These are phyloP conservation scores for Charaxes varanes DNA, from an alignment of 1,140 invertebrate genomes.

Conservation along the genomic window DNA sequence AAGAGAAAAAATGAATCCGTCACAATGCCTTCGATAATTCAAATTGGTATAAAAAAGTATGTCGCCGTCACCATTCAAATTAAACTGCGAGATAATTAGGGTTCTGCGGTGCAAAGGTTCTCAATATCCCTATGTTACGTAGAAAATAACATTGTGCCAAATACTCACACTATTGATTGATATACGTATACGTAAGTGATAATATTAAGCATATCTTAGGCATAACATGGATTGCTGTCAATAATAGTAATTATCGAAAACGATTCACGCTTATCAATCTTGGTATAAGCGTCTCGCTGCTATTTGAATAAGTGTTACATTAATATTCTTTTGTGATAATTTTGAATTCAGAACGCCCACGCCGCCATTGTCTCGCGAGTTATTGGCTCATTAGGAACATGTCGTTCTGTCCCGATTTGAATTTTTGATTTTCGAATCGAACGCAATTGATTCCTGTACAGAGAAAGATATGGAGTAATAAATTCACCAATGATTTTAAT, in stretches of 20 bases:
- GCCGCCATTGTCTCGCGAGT: slow-evolving; percentile 63
- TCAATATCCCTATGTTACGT: no score
- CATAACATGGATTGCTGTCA: no score
- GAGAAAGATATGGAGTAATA: slow-evolving; percentile 10
- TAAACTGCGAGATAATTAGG: slow-evolving; percentile 50
- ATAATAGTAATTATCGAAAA: no score
- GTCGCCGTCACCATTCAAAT: slow-evolving; percentile 56
- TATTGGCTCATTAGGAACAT: slow-evolving; percentile 66
- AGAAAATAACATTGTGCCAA: no score
- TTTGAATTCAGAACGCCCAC: slow-evolving; percentile 62
- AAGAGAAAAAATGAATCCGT: slow-evolving; percentile 41
- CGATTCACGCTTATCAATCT: slow-evolving; percentile 25
- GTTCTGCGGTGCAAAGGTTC: slow-evolving; percentile 7
- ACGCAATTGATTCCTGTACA: slow-evolving; percentile 19
- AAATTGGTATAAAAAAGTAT: slow-evolving; percentile 45
- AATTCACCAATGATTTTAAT: no score
- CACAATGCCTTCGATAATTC: slow-evolving; percentile 50
- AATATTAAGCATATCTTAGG: no score
- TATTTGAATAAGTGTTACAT: slow-evolving; percentile 72
- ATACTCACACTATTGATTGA: no score
- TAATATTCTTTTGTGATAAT: slow-evolving; percentile 71
- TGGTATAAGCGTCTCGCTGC: slow-evolving; percentile 55
- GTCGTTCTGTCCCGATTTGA: slow-evolving; percentile 52
- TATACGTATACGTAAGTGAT: no score
- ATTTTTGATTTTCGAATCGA: slow-evolving; percentile 32